Percentiles rank a stretch among this genome's conserved stretches.
Conservation (phyloP, 2,888 invertebrate genomes). For the Cerastis rubricosa region DNA sequence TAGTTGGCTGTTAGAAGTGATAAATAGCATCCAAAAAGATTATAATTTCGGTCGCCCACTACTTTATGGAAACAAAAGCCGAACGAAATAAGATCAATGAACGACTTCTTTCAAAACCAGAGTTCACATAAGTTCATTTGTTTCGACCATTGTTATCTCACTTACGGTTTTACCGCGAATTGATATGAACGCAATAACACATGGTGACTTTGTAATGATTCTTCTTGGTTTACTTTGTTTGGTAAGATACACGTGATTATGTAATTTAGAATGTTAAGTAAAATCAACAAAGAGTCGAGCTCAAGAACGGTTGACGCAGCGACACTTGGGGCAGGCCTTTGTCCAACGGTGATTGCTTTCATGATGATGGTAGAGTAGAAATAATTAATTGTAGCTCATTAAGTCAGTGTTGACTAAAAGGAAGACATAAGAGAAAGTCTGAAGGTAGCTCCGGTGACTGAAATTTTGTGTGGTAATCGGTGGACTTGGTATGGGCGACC, state of each 20-base stretch:
- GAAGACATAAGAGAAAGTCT: too few relatives aligned
- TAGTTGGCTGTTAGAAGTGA: not conserved
- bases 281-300: not conserved
- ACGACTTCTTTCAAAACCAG: slow-evolving; percentile 12
- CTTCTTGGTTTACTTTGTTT: slow-evolving; percentile 6
- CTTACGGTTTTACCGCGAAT: slow-evolving; percentile 57
- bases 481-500: too few relatives aligned
- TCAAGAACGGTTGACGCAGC: not conserved
- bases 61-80: slow-evolving; percentile 7
- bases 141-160: slow-evolving; percentile 44
- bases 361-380: not conserved
- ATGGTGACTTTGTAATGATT: slow-evolving; percentile 27
- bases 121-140: slow-evolving; percentile 38
- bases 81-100: slow-evolving; percentile 34
- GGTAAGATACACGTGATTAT: not conserved
- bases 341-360: not conserved
- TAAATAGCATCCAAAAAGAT: not conserved
- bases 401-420: not conserved
- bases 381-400: not conserved
- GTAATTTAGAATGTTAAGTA: not conserved
- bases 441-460: too few relatives aligned
- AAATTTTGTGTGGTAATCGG: too few relatives aligned
- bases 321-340: not conserved
- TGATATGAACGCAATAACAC: slow-evolving; percentile 30
- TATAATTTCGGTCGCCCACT: not conserved